These are phyloP conservation scores for Cyprinodon tularosa DNA, from an alignment of 2,113 vertebrate genomes.

Conservation along the genomic window DNA sequence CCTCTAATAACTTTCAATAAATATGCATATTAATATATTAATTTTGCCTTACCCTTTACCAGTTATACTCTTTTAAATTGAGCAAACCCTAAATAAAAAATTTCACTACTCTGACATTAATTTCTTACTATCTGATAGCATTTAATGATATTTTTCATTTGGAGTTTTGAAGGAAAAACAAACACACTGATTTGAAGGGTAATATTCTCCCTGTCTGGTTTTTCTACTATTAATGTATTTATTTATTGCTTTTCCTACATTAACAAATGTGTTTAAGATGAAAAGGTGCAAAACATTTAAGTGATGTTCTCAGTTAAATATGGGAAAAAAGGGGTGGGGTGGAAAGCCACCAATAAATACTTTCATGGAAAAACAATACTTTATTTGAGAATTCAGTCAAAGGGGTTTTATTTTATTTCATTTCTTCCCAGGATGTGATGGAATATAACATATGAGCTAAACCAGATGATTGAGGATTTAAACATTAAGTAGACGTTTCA, in stretches of 20 bases:
- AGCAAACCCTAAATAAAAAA: background rate
- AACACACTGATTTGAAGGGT: background rate
- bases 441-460: constrained; percentile 9
- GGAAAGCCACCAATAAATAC: constrained; percentile 25
- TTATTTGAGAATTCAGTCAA: too few species aligned
- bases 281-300: constrained; percentile 30
- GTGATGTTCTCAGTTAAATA: constrained; percentile 17
- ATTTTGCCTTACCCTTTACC: background rate
- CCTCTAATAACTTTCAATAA: background rate
- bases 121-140: background rate
- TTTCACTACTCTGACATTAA: background rate
- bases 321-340: constrained; percentile 8
- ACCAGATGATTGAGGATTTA: constrained; percentile 22
- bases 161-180: too few species aligned
- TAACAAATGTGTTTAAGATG: background rate
- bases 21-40: background rate
- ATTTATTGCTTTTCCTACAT: background rate
- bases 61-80: background rate
- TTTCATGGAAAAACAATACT: background rate
- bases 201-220: background rate
- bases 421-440: background rate
- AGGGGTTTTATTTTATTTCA: constrained; percentile 27
- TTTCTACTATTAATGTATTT: background rate
- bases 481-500: constrained; percentile 10
- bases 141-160: background rate